A percentile compares a stretch with the other conserved stretches of the same genome.
Conservation (phyloP, 37 sponge, comb jelly and placozoan species). For the Diacarnus erythraeanus region DNA sequence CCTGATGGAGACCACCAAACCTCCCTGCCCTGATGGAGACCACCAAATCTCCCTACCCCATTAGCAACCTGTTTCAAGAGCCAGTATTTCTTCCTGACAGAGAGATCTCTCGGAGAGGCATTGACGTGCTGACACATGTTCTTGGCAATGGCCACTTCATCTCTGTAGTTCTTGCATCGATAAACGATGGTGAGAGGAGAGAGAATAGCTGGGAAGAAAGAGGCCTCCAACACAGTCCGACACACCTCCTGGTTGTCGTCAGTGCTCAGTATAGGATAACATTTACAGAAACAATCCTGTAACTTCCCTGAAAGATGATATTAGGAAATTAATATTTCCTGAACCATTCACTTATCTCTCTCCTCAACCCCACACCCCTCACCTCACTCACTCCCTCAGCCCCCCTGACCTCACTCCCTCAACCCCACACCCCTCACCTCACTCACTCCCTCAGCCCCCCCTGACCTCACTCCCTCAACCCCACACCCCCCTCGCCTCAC, state of each 20-base stretch:
- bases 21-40: neutral
- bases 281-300: constrained; percentile 18
- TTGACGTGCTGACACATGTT: constrained; percentile 71
- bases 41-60: too few species aligned
- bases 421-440: neutral
- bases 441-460: neutral
- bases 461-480: too few species aligned
- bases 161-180: constrained; percentile 58
- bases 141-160: constrained; percentile 63
- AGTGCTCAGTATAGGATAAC: constrained; percentile 33
- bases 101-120: constrained; percentile 59
- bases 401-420: too few species aligned
- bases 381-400: too few species aligned
- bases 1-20: neutral
- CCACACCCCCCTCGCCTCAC: too few species aligned
- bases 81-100: constrained; percentile 69
- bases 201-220: constrained; percentile 67
- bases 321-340: too few species aligned
- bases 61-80: constrained; percentile 54
- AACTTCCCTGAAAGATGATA: constrained; percentile 48
- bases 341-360: too few species aligned
- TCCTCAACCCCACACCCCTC: too few species aligned
- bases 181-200: constrained; percentile 41
- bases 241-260: constrained; percentile 37
- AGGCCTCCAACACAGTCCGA: constrained; percentile 45